Evolutionary conservation across 2,113 vertebrate genomes (phyloP), one percentile per base, ranked within the genome.

Genomic region (Trematocara zebra): DNA sequence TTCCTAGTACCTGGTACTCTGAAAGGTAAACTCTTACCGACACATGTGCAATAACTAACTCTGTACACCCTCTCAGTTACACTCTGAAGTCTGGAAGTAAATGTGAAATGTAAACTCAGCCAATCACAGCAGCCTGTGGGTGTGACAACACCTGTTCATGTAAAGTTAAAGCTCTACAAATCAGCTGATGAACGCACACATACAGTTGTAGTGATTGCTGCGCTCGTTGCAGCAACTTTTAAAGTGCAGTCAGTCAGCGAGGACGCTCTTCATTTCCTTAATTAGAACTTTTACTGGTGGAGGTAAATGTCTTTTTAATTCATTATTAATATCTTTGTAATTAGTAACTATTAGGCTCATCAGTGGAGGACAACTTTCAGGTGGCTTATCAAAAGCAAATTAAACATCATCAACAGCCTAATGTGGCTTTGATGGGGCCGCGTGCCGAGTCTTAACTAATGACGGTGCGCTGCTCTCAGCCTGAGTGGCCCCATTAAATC

Each of bases 301-400:
- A 85, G 83, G 44, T 85, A 89, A 93, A 92, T 89, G 88, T 83
- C 56, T 93, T 90, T 87, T 93, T 92, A 91, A 90, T 93, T 86
- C 74, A 88, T 93, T 86, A 87, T 87, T 88, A 86, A 92, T 90
- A 89, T 89, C 82, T 80, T 59, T 64, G 84, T 91, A 92, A 92
- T 94, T 91, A 92, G 90, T 85, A 28, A 90, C 84, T 89, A 92
- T 91, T 91, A 88, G 86, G 26, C 51, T 49, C 44, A 90, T 88
- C 56, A 40, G 86, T 72, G 4, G 81, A 81, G 88, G 82, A 90
- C 87, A 90, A 92, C 87, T 89, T 89, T 85, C 91, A 94, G 85
- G 84, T 91, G 88, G 93, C 91, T 90, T 82, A 94, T 96, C 91
- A 95, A 95, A 95, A 92, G 91, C 88, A 91, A 91, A 95, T 96